phyloP scores from a whole-genome alignment of 1,140 invertebrate species.

The Psix sp. region DNA sequence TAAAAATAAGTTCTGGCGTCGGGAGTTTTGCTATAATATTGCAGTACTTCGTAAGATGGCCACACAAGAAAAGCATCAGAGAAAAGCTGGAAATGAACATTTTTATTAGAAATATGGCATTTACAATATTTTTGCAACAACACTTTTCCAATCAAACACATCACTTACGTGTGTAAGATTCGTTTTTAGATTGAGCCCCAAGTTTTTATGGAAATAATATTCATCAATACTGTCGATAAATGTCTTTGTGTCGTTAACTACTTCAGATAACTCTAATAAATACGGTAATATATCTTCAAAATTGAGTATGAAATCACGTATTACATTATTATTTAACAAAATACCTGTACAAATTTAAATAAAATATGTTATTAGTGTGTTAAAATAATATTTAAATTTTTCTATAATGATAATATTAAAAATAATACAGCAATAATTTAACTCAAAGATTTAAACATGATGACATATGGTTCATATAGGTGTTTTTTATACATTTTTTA shows the following conservation, averaged over 20 bases:
- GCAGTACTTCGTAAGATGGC: conserved; percentile 47
- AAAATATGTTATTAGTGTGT: not conserved
- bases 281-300: conserved; percentile 17
- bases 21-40: conserved; percentile 49
- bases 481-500: no score
- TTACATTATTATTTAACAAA: not conserved
- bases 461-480: no score
- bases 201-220: conserved; percentile 18
- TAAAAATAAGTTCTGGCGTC: conserved; percentile 64
- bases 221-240: conserved; percentile 10
- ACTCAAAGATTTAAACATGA: conserved; percentile 2
- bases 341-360: conserved; percentile 12
- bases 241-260: conserved; percentile 13
- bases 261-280: conserved; percentile 12
- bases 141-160: no score
- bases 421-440: conserved; percentile 3
- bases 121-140: no score
- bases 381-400: no score
- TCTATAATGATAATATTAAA: conserved; percentile 1
- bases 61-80: conserved; percentile 30
- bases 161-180: conserved; percentile 27
- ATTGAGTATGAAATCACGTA: conserved; percentile 15
- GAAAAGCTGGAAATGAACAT: conserved; percentile 56
- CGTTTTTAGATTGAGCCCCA: conserved; percentile 9
- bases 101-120: no score